phyloP scores from a whole-genome alignment of 2,113 vertebrate species.

The Nematolebias whitei region DNA sequence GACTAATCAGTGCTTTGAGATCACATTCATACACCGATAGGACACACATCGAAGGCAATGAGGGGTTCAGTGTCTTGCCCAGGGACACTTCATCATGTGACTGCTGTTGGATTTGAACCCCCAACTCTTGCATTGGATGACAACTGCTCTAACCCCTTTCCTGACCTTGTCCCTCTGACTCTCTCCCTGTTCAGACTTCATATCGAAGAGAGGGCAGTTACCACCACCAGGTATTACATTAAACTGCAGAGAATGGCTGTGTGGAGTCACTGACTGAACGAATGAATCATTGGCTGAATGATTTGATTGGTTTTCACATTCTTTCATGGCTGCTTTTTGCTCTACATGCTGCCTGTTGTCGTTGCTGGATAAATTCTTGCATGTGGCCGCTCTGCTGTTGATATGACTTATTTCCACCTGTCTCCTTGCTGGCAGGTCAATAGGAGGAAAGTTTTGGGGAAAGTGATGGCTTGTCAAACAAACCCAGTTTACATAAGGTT shows the following conservation, averaged over 20 bases:
- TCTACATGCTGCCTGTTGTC: conserved; percentile 38
- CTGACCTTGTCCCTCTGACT: conserved; percentile 50
- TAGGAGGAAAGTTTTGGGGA: conserved; percentile 2
- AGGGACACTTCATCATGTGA: no score
- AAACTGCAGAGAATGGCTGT: neutral
- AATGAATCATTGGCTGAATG: conserved; percentile 7
- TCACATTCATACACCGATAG: no score
- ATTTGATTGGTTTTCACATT: neutral
- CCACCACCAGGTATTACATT: conserved; percentile 81
- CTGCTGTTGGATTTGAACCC: no score
- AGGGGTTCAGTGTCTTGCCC: no score
- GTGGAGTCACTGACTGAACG: conserved; percentile 3
- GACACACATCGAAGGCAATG: no score
- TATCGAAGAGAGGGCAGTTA: conserved; percentile 83
- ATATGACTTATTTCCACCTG: conserved; percentile 36
- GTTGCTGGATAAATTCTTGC: conserved; percentile 56
- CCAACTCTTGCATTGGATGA: no score
- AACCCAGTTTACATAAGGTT: conserved; percentile 21
- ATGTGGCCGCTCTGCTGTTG: conserved; percentile 48
- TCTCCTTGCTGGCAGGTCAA: conserved; percentile 39
- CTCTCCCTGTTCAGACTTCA: conserved; percentile 77
- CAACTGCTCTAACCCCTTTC: no score
- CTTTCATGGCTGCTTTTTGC: conserved; percentile 27
- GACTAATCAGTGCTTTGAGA: no score
- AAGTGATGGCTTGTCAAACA: conserved; percentile 1